A percentile compares a stretch with the other conserved stretches of the same genome.
phyloP scores from a whole-genome alignment of 1,140 invertebrate species.

The Olivierus martensii region DNA sequence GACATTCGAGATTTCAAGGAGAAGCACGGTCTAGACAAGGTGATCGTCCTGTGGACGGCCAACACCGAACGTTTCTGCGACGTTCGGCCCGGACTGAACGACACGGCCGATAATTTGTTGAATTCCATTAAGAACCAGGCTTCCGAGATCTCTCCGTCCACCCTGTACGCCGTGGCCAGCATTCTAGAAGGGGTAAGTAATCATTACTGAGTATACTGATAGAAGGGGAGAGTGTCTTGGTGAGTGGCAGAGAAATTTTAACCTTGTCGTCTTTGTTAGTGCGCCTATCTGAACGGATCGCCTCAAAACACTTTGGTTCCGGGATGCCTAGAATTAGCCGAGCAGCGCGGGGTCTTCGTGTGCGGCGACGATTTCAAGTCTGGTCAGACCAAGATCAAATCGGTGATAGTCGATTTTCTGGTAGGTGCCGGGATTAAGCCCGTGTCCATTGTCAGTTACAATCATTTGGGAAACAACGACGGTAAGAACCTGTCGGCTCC shows the following conservation, averaged over 20 bases:
- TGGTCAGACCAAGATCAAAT: conserved; percentile 93
- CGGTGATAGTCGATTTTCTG: conserved; percentile 87
- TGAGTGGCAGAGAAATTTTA: too few species aligned
- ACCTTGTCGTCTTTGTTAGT: conserved; percentile 34
- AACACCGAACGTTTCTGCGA: conserved; percentile 86
- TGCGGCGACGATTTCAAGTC: conserved; percentile 95
- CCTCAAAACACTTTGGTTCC: conserved; percentile 94
- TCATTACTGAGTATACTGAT: too few species aligned
- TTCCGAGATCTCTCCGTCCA: conserved; percentile 83
- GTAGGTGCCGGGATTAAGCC: conserved; percentile 87
- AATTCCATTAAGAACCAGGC: conserved; percentile 54
- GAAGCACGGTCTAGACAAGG: conserved; percentile 47
- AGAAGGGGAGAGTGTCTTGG: too few species aligned
- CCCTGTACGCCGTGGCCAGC: conserved; percentile 79
- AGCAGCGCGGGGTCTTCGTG: conserved; percentile 60
- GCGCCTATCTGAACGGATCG: conserved; percentile 88
- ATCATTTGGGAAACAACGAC: conserved; percentile 95
- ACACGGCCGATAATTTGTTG: conserved; percentile 65
- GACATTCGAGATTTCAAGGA: conserved; percentile 74
- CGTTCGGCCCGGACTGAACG: conserved; percentile 62
- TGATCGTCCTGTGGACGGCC: conserved; percentile 89
- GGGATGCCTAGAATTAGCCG: conserved; percentile 70
- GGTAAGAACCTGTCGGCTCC: conserved; percentile 90
- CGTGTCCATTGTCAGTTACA: conserved; percentile 93
- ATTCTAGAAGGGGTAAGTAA: conserved; percentile 66